These are phyloP conservation scores for Panurus biarmicus DNA, from an alignment of 2,113 vertebrate genomes.

Conservation along the genomic window DNA sequence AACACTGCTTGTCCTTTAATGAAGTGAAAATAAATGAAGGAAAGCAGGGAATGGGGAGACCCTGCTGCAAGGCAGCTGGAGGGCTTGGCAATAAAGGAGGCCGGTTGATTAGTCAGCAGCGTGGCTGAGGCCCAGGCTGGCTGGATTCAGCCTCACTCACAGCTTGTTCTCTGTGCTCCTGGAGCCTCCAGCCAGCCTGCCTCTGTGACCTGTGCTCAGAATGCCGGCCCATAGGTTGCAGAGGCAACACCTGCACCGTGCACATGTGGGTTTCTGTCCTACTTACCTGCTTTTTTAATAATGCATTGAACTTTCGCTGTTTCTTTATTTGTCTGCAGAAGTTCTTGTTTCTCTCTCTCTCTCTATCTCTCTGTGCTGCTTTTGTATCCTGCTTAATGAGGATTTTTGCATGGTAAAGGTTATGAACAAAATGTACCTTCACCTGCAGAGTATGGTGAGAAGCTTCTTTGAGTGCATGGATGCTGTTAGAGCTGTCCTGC, in stretches of 20 bases:
- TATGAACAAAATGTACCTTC: not conserved
- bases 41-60: constrained; percentile 31
- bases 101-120: constrained; percentile 20
- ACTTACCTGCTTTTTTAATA: constrained; percentile 26
- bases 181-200: not conserved
- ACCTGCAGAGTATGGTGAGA: not conserved
- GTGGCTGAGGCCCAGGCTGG: not conserved
- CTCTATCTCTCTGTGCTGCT: not conserved
- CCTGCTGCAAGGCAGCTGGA: constrained; percentile 46
- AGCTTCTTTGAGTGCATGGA: not conserved
- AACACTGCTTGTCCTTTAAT: constrained; percentile 43
- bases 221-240: rapidly evolving
- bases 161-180: not conserved
- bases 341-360: not conserved
- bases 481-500: not conserved
- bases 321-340: not conserved
- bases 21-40: constrained; percentile 63
- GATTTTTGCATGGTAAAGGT: constrained; percentile 14
- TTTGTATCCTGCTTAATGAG: constrained; percentile 3
- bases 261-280: not conserved
- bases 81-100: constrained; percentile 42
- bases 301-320: not conserved
- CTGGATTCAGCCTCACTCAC: not conserved
- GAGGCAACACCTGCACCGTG: not conserved
- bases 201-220: not conserved